Evolutionary conservation across 2,113 vertebrate species (phyloP), one percentile per base, ranked within the genome.

Genomic region (Brachionichthys hirsutus): DNA sequence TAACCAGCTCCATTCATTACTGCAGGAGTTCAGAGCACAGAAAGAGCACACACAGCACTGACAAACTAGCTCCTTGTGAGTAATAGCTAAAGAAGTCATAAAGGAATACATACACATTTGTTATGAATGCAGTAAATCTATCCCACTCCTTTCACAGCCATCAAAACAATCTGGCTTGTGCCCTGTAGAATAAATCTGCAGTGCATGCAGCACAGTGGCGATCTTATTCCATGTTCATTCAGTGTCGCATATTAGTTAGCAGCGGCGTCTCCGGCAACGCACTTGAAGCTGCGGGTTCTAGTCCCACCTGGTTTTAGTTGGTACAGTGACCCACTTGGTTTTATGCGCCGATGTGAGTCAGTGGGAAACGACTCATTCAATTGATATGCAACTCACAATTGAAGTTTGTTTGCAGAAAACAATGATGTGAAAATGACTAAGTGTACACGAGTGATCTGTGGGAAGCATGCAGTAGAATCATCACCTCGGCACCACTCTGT

Each of bases 1-100:
- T 82, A 86, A 87, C 82, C 85, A 83, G 82, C 63, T 22, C 76
- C 88, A 90, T 88, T 90, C 87, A 90, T 90, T 88, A 90, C 88
- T 70, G 87, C 61, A 20, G 74, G 72, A 84, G 78, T 63, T 81
- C 57, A 69, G 73, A 79, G 81, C 81, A 75, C 77, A 81, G 85
- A 88, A 89, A 87, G 84, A 88, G 88, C 88, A 79, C 82, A 88
- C 88, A 87, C 87, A 90, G 87, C 88, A 88, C 85, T 88, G 85
- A 88, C 86, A 90, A 86, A 87, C 82, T 75, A 80, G 80, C 79
- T 88, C 81, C 80, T 87, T 82, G 82, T 88, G 85, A 89, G 85
- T 88, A 85, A 90, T 89, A 81, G 85, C 88, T 85, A 85, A 89
- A 86, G 85, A 86, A 88, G 85, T 87, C 85, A 88, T 87, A 87